phyloP scores from a whole-genome alignment of 2,888 invertebrate species.

The Piscicola geometra region DNA sequence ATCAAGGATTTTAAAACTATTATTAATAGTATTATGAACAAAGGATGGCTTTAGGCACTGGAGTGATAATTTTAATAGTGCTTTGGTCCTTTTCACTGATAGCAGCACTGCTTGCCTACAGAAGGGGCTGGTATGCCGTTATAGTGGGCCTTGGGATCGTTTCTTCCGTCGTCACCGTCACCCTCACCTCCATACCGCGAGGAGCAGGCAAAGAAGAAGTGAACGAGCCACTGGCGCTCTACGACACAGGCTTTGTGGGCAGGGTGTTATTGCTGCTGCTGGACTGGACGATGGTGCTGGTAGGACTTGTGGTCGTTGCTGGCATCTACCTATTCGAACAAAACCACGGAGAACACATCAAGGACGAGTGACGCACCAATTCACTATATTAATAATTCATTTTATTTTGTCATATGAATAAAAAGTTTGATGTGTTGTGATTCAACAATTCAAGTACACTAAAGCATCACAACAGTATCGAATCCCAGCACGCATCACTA shows the following conservation, averaged over 20 bases:
- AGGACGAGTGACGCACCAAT: too few relatives aligned
- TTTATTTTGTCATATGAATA: too few relatives aligned
- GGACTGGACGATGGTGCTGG: not conserved
- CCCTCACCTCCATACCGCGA: not conserved
- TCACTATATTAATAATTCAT: too few relatives aligned
- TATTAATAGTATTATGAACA: too few relatives aligned
- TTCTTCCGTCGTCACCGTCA: not conserved
- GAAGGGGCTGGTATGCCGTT: not conserved
- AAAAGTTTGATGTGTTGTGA: too few relatives aligned
- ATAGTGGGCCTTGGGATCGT: not conserved
- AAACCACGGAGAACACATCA: not conserved
- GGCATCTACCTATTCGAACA: slow-evolving; percentile 2
- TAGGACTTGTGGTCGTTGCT: not conserved
- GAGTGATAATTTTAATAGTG: not conserved
- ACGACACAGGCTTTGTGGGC: not conserved
- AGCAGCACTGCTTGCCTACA: not conserved
- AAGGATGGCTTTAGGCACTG: not conserved
- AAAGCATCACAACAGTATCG: too few relatives aligned
- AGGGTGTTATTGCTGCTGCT: not conserved
- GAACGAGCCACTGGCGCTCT: not conserved
- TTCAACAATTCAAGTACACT: slow-evolving; percentile 5
- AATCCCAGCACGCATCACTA: too few relatives aligned
- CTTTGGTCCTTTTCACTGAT: not conserved
- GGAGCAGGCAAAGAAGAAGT: not conserved
- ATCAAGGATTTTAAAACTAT: too few relatives aligned